phyloP scores from a whole-genome alignment of 2,113 vertebrate genomes.

The Leptosomus discolor region DNA sequence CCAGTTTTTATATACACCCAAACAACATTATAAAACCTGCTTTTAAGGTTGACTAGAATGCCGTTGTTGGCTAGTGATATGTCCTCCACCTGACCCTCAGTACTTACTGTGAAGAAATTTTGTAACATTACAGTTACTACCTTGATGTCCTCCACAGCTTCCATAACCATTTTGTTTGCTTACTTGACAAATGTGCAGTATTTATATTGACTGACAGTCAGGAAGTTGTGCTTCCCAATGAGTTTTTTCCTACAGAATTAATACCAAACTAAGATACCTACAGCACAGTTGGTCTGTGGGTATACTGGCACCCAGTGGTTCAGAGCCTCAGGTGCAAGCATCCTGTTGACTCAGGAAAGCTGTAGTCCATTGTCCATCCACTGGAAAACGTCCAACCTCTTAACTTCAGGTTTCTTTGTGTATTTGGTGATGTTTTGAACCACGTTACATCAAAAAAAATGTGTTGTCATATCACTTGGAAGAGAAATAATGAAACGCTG shows the following conservation, averaged over 20 bases:
- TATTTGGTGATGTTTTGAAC: not conserved
- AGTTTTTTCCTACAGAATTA: not conserved
- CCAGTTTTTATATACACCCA: not conserved
- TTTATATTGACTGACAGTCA: not conserved
- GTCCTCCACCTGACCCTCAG: not conserved
- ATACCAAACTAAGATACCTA: not conserved
- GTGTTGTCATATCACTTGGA: not conserved
- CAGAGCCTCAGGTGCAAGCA: not conserved
- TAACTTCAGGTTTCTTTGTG: not conserved
- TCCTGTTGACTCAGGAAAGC: not conserved
- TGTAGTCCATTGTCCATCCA: not conserved
- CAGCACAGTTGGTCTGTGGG: not conserved
- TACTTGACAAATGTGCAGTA: not conserved
- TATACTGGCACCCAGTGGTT: slow-evolving; percentile 34
- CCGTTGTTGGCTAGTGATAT: not conserved
- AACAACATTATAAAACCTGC: not conserved
- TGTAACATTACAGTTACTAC: not conserved
- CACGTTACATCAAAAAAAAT: not conserved
- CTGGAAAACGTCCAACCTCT: not conserved
- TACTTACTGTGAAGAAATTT: not conserved
- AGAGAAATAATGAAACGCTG: not conserved
- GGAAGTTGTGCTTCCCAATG: not conserved
- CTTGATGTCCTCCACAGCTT: not conserved
- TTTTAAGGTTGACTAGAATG: not conserved
- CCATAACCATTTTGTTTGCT: not conserved